Base-by-base conservation (phyloP, 2,797 vertebrate genomes). In the Poeciliopsis paucimaculata region DNA sequence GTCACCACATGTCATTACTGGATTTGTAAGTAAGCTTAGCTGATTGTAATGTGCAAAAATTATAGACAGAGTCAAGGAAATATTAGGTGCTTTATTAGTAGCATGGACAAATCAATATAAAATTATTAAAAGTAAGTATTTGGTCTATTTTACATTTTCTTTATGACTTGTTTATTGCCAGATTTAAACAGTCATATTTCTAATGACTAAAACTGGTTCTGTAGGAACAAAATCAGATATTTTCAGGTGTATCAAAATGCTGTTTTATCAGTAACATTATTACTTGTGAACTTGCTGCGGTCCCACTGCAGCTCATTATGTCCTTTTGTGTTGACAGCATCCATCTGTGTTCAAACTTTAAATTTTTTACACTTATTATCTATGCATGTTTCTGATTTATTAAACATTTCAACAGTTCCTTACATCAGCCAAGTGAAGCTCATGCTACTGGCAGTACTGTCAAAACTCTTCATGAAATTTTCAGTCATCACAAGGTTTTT, bases 281-380 rank as follows among this genome's bases (percentile, higher is more conserved):
- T 39, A 45, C 31, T 51, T 2, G 49, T 7, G 47, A 62, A 31
- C 47, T 26, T 60, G 46, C 62, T 62, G 49, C 53, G 68, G 70
- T 88, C 84, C 84, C 83, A 66, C 72, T 73, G 82, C 80, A 81
- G 80, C 84, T 91, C 81, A 85, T 90, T 86, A 81, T 60, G 72
- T 60, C 36, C 41, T 31, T 60, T 72, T 26, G 12, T 66, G 64
- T 41, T 45, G 66, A 73, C 55, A 57, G 57, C 75, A 31, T 77
- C 77, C 75, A 51, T 85, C 72, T 88, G 77, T 49, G 46, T 36
- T 80, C 57, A 28, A 28, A 55, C 66, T 75, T 12, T 26, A 68
- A 34, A 79, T 75, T 78, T 80, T 57, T 70, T 72, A 45, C 45
- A n/a, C 64, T 76, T 49, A 76, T 76, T 62, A 64, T 45, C 43